Conservation (phyloP, 2,888 invertebrate species). For the Lissonota sp. region DNA sequence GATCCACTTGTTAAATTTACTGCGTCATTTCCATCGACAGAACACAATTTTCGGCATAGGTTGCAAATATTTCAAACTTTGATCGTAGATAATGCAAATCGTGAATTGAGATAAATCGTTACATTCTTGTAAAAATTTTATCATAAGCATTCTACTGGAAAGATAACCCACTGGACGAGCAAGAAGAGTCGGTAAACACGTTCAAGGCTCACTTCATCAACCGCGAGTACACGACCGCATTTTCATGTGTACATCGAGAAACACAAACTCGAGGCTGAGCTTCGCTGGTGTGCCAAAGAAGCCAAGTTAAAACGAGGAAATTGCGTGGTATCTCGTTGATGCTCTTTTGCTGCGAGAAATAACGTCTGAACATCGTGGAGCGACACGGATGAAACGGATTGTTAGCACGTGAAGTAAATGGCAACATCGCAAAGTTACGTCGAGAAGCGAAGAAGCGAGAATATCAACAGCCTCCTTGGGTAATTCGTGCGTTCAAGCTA, state of each 20-base stretch:
- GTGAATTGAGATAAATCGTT: no score
- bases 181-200: not conserved
- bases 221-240: not conserved
- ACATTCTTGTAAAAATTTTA: no score
- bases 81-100: no score
- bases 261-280: not conserved
- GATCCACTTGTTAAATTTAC: no score
- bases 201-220: not conserved
- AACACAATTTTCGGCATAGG: no score
- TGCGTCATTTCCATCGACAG: no score
- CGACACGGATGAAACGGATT: not conserved
- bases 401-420: not conserved
- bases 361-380: not conserved
- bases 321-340: not conserved
- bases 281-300: not conserved
- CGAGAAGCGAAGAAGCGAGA: no score
- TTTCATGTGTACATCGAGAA: not conserved
- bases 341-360: not conserved
- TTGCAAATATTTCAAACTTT: no score
- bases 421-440: not conserved
- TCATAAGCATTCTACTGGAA: not conserved
- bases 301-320: not conserved
- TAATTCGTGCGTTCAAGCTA: not conserved
- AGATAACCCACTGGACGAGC: not conserved
- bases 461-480: no score